Evolutionary conservation across 37 sponge, comb jelly and placozoan genomes (phyloP), one percentile per base, ranked within the genome.

Genomic region (Sycon ciliatum): DNA sequence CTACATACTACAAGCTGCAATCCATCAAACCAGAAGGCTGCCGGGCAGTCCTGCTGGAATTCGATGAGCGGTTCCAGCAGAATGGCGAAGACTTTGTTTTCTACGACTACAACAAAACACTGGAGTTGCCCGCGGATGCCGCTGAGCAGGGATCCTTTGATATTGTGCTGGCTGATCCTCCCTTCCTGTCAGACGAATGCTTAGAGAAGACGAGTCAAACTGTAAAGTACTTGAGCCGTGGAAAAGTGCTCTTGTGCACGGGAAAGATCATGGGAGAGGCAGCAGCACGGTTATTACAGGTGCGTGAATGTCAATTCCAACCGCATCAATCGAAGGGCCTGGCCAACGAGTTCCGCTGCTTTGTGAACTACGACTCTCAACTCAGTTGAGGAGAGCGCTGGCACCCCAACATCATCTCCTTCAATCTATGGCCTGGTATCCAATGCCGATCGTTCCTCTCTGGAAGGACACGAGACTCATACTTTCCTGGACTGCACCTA

Each of bases 131-230:
- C 0, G 42, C 67, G 6, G 20, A 3, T 2, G 55, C 81, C 11
- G 6, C 13, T 18, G 52, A 74, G 35, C 23, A 69, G 0, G 30
- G 46, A 1, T 16, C 23, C 13, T 89, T 78, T 72, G 89, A 81
- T 29, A 1, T 89, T 3, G 89, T 89, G 1, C 64, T 85, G 7
- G 89, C 82, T 26, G 89, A 89, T 49, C 89, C 85, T 9, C 89
- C 89, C 13, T 89, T 74, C 68, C 76, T 88, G 18, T 82, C 85
- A 0, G 80, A 85, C 53, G 85, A 84, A 61, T 89, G 89, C 24
- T 52, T 89, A 0, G 24, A 32, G 1, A 89, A 89, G 39, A 58
- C 67, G 0, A 68, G 85, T 5, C 38, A 73, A 30, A 89, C 85
- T 0, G 71, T 85, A 9, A 81, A 71, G 53, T 75, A 54, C 54